phyloP scores from a whole-genome alignment of 2,888 invertebrate genomes.

The Diplolepis rosae region DNA sequence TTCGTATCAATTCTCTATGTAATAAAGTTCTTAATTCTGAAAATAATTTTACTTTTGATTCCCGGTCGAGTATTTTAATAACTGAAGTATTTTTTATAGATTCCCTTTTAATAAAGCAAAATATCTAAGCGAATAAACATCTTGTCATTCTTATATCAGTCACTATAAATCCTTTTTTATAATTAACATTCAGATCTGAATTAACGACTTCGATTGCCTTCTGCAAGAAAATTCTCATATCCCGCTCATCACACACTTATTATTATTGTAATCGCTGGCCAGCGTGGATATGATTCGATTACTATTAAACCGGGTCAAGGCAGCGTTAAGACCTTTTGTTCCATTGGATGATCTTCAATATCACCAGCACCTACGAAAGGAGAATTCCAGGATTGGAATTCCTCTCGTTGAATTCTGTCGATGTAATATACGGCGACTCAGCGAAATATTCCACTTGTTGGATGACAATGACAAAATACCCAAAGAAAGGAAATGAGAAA shows the following conservation, averaged over 20 bases:
- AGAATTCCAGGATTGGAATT: neutral
- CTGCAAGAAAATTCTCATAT: constrained; percentile 17
- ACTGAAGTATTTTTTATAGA: neutral
- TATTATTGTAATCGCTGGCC: neutral
- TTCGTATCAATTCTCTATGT: too few species aligned
- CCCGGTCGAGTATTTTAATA: neutral
- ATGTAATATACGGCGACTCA: neutral
- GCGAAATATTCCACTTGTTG: neutral
- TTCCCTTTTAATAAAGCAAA: neutral
- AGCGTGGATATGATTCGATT: neutral
- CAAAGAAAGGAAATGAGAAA: neutral
- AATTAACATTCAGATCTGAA: constrained; percentile 19
- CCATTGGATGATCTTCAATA: neutral
- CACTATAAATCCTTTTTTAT: constrained; percentile 1
- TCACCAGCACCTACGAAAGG: neutral
- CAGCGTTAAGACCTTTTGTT: neutral
- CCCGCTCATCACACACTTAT: neutral
- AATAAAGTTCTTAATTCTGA: neutral
- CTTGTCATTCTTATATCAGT: neutral
- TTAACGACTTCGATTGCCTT: constrained; percentile 9
- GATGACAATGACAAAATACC: too few species aligned
- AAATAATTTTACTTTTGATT: neutral
- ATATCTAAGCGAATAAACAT: neutral
- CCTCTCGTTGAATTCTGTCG: neutral
- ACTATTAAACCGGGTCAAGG: neutral